phyloP scores from a whole-genome alignment of 2,888 invertebrate genomes.

The Philonicus albiceps region DNA sequence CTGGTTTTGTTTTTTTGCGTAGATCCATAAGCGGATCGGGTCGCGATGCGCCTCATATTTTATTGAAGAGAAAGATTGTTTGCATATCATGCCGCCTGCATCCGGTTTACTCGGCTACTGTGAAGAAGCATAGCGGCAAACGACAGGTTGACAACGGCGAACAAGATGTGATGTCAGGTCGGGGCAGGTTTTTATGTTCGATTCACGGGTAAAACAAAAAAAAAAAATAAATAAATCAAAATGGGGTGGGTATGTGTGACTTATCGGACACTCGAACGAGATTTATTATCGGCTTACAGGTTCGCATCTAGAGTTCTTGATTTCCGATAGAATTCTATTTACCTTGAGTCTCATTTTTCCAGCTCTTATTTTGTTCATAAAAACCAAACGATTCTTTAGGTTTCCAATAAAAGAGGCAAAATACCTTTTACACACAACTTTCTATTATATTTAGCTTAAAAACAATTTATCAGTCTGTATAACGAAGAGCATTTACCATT shows the following conservation, averaged over 20 bases:
- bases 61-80: constrained; percentile 7
- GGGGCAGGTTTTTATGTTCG: neutral
- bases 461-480: too few relatives aligned
- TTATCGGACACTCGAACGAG: neutral
- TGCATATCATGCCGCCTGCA: constrained; percentile 14
- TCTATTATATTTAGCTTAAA: too few relatives aligned
- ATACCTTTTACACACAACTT: neutral
- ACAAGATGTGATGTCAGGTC: neutral
- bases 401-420: neutral
- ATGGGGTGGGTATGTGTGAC: neutral
- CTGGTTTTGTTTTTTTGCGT: constrained; percentile 5
- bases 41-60: neutral
- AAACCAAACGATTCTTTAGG: neutral
- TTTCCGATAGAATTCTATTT: neutral
- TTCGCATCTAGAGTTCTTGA: neutral
- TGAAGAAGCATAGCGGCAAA: neutral
- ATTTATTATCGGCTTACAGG: neutral
- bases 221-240: too few relatives aligned
- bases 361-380: neutral
- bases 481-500: too few relatives aligned
- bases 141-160: neutral
- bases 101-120: constrained; percentile 30
- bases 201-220: neutral
- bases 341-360: neutral
- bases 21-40: neutral